Conservation (phyloP, 2,797 vertebrate species). For the Enteromius mattozi region DNA sequence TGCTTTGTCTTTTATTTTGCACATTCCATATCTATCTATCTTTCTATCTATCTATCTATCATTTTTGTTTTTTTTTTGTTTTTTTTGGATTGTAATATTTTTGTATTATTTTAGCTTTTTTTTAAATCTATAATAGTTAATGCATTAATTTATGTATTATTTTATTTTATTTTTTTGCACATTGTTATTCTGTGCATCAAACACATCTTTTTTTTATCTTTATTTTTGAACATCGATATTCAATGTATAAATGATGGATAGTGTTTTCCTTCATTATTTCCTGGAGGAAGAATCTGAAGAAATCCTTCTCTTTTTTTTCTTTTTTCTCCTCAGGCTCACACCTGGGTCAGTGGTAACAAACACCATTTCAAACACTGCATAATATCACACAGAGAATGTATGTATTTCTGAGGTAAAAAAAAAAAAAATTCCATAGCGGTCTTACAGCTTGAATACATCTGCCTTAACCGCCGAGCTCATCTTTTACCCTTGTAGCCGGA, state of each 20-base stretch:
- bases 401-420: constrained; percentile 42
- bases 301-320: constrained; percentile 65
- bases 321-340: constrained; percentile 56
- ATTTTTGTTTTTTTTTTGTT: neutral
- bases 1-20: neutral
- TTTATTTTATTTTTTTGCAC: neutral
- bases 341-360: constrained; percentile 77
- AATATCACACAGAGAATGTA: constrained; percentile 63
- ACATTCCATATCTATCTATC: neutral
- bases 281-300: constrained; percentile 54
- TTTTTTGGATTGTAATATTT: neutral
- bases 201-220: constrained; percentile 40
- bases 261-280: neutral
- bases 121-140: neutral
- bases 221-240: constrained; percentile 55
- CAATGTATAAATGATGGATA: constrained; percentile 61
- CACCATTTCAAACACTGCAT: constrained; percentile 74
- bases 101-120: neutral
- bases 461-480: constrained; percentile 73
- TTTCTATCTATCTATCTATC: neutral
- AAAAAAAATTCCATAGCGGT: constrained; percentile 67
- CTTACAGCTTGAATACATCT: constrained; percentile 74
- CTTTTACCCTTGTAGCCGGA: constrained; percentile 83
- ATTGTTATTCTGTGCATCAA: constrained; percentile 43
- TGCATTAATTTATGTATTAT: neutral